A percentile compares a stretch with the other conserved stretches of the same genome.
Conservation (phyloP, 2,113 vertebrate species). For the Edolisoma coerulescens region DNA sequence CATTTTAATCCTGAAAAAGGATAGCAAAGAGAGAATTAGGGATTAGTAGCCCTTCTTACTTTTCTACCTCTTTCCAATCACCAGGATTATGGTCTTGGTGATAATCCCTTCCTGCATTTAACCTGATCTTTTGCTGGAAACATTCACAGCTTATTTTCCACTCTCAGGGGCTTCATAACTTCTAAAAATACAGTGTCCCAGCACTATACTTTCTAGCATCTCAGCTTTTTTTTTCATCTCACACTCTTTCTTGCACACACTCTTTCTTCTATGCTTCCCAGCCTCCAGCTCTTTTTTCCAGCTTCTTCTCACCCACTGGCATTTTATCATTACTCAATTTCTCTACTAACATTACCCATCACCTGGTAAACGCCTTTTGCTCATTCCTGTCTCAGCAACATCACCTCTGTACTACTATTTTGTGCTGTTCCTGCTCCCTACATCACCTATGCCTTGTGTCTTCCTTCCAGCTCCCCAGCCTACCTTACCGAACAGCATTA, state of each 20-base stretch:
- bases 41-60: neutral
- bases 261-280: neutral
- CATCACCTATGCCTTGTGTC: neutral
- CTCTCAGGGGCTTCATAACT: neutral
- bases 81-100: neutral
- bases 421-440: neutral
- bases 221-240: neutral
- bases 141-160: neutral
- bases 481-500: neutral
- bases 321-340: neutral
- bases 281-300: neutral
- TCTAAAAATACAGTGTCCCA: neutral
- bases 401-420: neutral
- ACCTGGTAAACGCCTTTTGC: neutral
- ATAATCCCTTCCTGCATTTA: neutral
- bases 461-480: neutral
- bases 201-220: neutral
- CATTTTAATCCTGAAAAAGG: neutral
- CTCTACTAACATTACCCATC: neutral
- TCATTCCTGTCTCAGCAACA: neutral
- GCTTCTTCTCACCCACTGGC: neutral
- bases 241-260: neutral
- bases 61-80: neutral
- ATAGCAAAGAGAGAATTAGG: neutral
- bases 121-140: neutral